Evolutionary conservation across 1,140 invertebrate genomes (phyloP).

Genomic region (Caenorhabditis elegans): DNA sequence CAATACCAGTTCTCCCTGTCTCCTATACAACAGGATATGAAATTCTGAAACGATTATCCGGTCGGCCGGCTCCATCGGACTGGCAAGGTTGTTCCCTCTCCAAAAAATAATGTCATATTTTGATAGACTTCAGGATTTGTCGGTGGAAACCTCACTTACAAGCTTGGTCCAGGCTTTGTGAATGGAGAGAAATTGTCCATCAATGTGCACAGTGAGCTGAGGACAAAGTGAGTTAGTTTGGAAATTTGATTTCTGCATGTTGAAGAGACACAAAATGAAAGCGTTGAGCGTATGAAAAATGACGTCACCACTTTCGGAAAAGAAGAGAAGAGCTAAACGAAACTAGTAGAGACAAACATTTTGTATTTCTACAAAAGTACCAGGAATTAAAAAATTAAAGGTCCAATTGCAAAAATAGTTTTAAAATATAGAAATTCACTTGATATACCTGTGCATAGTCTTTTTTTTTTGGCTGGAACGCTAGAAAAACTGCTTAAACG

Average conservation of each 20-base stretch:
- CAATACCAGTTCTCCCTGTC: constrained; percentile 62
- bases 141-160: constrained; percentile 62
- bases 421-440: too few relatives aligned
- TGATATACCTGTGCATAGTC: too few relatives aligned
- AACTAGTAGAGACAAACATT: too few relatives aligned
- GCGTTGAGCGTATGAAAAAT: neutral
- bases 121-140: constrained; percentile 52
- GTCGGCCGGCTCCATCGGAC: constrained; percentile 54
- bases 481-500: too few relatives aligned
- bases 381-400: too few relatives aligned
- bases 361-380: too few relatives aligned
- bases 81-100: constrained; percentile 54
- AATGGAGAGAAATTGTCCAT: constrained; percentile 48
- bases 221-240: constrained; percentile 43
- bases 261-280: neutral
- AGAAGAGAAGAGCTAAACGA: too few relatives aligned
- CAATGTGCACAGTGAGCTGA: constrained; percentile 54
- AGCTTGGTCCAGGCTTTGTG: constrained; percentile 52
- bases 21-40: constrained; percentile 61
- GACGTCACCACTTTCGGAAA: too few relatives aligned
- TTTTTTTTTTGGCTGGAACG: too few relatives aligned
- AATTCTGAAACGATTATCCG: constrained; percentile 53
- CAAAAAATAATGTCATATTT: neutral
- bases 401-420: too few relatives aligned
- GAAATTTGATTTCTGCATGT: constrained; percentile 8